phyloP scores from a whole-genome alignment of 2,888 invertebrate genomes.

The Mallateleia sp. region DNA sequence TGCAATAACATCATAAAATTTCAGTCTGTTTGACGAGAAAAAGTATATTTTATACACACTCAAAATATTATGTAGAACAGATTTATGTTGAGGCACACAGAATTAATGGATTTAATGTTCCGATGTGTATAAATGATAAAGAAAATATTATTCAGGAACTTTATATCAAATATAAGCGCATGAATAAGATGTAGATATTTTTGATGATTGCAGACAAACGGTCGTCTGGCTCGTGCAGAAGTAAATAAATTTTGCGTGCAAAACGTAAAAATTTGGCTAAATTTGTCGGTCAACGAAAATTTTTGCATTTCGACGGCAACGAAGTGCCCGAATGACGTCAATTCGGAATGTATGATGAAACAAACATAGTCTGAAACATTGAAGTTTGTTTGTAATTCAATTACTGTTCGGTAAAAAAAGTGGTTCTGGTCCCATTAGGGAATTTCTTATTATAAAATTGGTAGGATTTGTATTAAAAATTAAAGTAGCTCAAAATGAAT shows the following conservation, averaged over 20 bases:
- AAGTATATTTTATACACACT: constrained; percentile 36
- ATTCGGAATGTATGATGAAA: constrained; percentile 5
- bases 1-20: constrained; percentile 55
- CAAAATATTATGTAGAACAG: constrained; percentile 46
- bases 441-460: not conserved
- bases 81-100: constrained; percentile 21
- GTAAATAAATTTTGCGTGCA: not conserved
- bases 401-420: constrained; percentile 6
- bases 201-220: not conserved
- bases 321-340: constrained; percentile 3
- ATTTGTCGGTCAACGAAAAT: not conserved
- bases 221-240: not conserved
- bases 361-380: not conserved
- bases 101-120: constrained; percentile 37
- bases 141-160: constrained; percentile 8
- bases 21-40: constrained; percentile 44
- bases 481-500: too few relatives aligned
- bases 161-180: not conserved
- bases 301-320: not conserved
- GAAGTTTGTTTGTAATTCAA: constrained; percentile 10
- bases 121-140: constrained; percentile 31
- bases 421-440: constrained; percentile 8
- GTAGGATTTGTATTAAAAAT: too few relatives aligned
- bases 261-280: not conserved
- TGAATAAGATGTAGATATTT: constrained; percentile 8